Conservation (phyloP, 2,888 invertebrate genomes). For the Polymixis flavicincta region DNA sequence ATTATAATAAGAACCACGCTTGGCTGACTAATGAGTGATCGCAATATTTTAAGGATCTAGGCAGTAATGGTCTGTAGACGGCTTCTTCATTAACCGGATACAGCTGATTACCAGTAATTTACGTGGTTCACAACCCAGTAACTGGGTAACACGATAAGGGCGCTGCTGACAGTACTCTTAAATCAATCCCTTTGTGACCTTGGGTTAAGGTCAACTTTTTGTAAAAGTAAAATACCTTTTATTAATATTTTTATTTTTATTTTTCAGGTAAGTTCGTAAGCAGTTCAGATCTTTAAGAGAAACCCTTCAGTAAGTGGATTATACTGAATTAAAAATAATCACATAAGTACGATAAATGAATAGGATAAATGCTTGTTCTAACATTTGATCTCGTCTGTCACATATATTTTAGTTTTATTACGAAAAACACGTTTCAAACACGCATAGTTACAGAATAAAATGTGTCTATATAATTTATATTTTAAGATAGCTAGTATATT, state of each 20-base stretch:
- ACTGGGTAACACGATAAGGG: too few relatives aligned
- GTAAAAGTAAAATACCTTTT: neutral
- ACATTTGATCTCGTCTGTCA: slow-evolving; percentile 31
- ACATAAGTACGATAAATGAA: slow-evolving; percentile 4
- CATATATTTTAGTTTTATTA: slow-evolving; percentile 37
- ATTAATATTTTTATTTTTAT: slow-evolving; percentile 43
- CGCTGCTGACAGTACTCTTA: neutral
- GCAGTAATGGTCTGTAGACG: neutral
- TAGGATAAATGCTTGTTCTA: slow-evolving; percentile 17
- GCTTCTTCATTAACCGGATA: neutral
- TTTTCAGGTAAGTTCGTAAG: slow-evolving; percentile 84
- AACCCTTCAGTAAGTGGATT: slow-evolving; percentile 48
- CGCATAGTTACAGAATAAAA: slow-evolving; percentile 15
- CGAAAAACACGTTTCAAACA: slow-evolving; percentile 20
- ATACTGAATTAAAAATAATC: slow-evolving; percentile 25
- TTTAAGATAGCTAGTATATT: slow-evolving; percentile 7
- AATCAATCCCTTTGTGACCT: neutral
- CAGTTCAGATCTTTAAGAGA: slow-evolving; percentile 53
- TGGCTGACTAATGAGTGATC: neutral
- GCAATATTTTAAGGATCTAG: neutral
- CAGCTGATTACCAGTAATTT: neutral
- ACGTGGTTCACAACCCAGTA: too few relatives aligned
- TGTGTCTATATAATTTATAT: slow-evolving; percentile 38
- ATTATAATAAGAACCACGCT: neutral
- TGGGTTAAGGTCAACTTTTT: neutral